phyloP scores from a whole-genome alignment of 2,888 invertebrate genomes.

The Phanerotoma sp. region DNA sequence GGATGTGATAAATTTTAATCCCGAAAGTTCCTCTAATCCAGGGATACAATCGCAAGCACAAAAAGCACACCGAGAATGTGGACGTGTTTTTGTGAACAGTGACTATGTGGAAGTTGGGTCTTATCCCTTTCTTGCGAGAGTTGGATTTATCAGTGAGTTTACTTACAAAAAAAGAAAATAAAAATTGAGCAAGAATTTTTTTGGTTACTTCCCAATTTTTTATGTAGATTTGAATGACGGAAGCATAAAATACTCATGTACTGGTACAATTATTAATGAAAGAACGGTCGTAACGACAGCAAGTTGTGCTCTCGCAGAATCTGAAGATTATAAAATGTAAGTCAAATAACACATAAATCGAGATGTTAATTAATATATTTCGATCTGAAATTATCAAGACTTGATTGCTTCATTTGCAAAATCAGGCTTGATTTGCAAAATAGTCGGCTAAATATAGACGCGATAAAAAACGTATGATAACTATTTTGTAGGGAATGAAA shows the following conservation, averaged over 20 bases:
- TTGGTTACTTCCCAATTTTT: neutral
- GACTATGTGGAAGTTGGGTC: conserved; percentile 61
- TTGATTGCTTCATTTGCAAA: too few relatives aligned
- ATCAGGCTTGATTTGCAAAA: too few relatives aligned
- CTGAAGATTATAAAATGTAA: conserved; percentile 75
- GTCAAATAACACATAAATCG: conserved; percentile 44
- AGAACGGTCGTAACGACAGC: conserved; percentile 73
- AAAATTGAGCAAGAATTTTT: too few relatives aligned
- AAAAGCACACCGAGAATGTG: conserved; percentile 37
- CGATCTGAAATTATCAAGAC: too few relatives aligned
- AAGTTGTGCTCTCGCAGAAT: conserved; percentile 77
- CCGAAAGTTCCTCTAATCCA: conserved; percentile 17
- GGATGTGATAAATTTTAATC: conserved; percentile 15
- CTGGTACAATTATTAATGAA: conserved; percentile 69
- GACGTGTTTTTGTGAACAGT: conserved; percentile 41
- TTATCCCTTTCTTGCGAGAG: conserved; percentile 74
- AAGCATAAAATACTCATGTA: conserved; percentile 73
- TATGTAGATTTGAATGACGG: conserved; percentile 66
- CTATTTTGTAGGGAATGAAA: too few relatives aligned
- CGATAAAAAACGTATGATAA: too few relatives aligned
- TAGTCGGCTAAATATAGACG: too few relatives aligned
- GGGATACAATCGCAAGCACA: conserved; percentile 23
- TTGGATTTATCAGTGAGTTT: conserved; percentile 73
- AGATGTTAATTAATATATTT: too few relatives aligned
- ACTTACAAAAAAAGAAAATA: neutral